Evolutionary conservation across 2,797 vertebrate species (phyloP).

Genomic region (Odontamblyopus rebecca): DNA sequence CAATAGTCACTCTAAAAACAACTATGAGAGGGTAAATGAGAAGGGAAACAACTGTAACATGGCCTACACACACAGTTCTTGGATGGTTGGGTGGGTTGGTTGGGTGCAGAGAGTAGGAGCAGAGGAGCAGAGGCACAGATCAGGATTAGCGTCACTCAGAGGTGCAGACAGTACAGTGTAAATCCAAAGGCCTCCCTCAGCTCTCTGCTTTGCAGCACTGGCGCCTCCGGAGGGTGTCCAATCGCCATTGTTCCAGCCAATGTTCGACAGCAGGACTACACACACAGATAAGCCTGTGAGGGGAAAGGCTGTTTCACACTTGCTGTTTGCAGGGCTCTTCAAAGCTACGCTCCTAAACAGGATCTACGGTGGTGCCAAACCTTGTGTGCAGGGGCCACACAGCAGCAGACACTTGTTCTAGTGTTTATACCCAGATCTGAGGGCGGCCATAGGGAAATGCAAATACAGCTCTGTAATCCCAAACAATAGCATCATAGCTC

Average conservation of each 20-base stretch:
- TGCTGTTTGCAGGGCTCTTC: slow-evolving; percentile 44
- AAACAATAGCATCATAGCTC: not conserved
- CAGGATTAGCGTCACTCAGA: not conserved
- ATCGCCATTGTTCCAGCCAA: slow-evolving; percentile 57
- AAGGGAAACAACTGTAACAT: too few relatives aligned
- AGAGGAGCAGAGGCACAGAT: not conserved
- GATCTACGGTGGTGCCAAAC: slow-evolving; percentile 52
- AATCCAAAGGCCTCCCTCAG: not conserved
- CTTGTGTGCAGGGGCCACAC: slow-evolving; percentile 15
- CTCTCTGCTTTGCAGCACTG: not conserved
- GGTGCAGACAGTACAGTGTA: not conserved
- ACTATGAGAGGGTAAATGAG: too few relatives aligned
- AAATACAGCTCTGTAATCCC: not conserved
- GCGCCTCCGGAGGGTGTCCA: slow-evolving; percentile 40
- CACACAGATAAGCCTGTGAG: slow-evolving; percentile 44
- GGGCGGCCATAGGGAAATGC: not conserved
- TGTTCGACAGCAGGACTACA: slow-evolving; percentile 59
- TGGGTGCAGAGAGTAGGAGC: too few relatives aligned
- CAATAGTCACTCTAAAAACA: too few relatives aligned
- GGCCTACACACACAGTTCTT: too few relatives aligned
- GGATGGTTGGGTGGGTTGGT: too few relatives aligned
- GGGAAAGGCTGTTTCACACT: slow-evolving; percentile 57
- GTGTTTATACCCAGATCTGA: slow-evolving; percentile 22
- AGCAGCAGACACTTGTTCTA: slow-evolving; percentile 15
- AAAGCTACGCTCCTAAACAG: slow-evolving; percentile 54